These are phyloP conservation scores for Malacoctenus gilli DNA, from an alignment of 2,797 vertebrate genomes.

Conservation along the genomic window DNA sequence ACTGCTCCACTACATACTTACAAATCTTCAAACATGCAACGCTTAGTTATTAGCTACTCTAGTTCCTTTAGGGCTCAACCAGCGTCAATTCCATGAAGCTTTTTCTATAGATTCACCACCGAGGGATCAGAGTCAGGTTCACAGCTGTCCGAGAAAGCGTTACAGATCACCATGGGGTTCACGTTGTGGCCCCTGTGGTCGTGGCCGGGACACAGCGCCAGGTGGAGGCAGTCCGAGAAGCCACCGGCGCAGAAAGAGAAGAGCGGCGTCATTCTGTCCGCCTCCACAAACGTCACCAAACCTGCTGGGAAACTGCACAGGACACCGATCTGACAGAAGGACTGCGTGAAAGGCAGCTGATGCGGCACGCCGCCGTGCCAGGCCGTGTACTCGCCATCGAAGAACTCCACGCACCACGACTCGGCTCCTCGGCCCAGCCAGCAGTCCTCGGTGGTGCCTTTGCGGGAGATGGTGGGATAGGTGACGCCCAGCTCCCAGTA, in stretches of 20 bases:
- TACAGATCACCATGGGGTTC: constrained; percentile 75
- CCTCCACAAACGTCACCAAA: constrained; percentile 78
- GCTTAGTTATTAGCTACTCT: too few relatives aligned
- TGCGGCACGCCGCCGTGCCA: constrained; percentile 82
- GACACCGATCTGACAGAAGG: constrained; percentile 75
- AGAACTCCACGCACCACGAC: constrained; percentile 85
- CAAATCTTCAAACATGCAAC: too few relatives aligned
- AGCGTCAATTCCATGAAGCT: too few relatives aligned
- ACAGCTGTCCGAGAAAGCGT: constrained; percentile 48
- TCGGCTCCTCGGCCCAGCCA: constrained; percentile 81
- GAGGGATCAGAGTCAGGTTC: background rate
- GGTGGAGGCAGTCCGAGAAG: constrained; percentile 79
- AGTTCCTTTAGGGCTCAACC: too few relatives aligned
- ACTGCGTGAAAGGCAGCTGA: constrained; percentile 70
- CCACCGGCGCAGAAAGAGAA: constrained; percentile 79
- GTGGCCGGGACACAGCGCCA: constrained; percentile 82
- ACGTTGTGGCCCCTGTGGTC: constrained; percentile 78
- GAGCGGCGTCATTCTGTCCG: constrained; percentile 78
- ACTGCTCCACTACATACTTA: too few relatives aligned
- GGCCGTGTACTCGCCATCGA: constrained; percentile 82
- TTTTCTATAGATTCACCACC: too few relatives aligned
- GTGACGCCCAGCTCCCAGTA: constrained; percentile 86
- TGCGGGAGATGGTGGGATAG: constrained; percentile 80
- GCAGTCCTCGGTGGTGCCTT: constrained; percentile 79
- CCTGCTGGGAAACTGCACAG: constrained; percentile 80